Evolutionary conservation across 1,140 invertebrate genomes (phyloP), one percentile per base, ranked within the genome.

Genomic region (Acyrthosiphon pisum): DNA sequence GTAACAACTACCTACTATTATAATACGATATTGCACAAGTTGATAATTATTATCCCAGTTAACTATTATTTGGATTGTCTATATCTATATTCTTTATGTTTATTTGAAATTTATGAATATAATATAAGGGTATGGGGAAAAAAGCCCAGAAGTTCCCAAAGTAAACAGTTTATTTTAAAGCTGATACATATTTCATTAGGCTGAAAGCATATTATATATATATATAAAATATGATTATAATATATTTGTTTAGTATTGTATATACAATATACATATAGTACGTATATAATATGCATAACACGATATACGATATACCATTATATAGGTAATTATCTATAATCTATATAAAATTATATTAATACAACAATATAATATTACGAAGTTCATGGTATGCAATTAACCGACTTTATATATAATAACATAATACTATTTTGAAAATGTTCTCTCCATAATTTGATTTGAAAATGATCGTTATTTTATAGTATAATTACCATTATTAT

Each of bases 101-200:
- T 6, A 76, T 76, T 76, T 20, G 60, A n/a, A 76, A 76, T 76
- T 14, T 35, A 76, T 76, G 60, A 76, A 76, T 76, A 76, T 18
- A 14, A 68, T 68, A n/a, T n/a, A 76, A 76, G 18, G 6, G 30
- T 0, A 76, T 76, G 60, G 30, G 60, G n/a, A 76, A 76, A 68
- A 76, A n/a, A 53, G 6, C 14, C 30, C 30, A 76, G 14, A 76
- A 76, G n/a, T 68, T 68, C 30, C 4, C 30, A 18, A 76, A 76
- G 60, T n/a, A 76, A 76, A n/a, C 60, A 76, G 14, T 76, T 76
- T 35, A 76, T 76, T 68, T 76, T 76, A 76, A 76, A 76, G n/a
- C 60, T 76, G 60, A 76, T 76, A 30, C 60, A 76, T 76, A 76
- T 76, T 76, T 76, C 30, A 76, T n/a, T 76, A 76, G n/a, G 4